Conservation (phyloP, 2,888 invertebrate species). For the Drosophila histrio region DNA sequence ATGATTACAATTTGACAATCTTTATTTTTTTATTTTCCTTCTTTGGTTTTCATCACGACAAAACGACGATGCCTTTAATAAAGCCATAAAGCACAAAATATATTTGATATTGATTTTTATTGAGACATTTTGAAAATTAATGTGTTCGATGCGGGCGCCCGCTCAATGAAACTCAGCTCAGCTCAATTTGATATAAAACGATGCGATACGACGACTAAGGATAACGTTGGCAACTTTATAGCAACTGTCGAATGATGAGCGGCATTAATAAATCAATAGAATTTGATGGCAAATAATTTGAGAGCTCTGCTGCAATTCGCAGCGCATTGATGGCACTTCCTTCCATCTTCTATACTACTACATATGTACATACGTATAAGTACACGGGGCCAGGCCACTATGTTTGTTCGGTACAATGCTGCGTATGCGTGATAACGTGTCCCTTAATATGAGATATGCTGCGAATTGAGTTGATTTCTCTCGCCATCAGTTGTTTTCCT, state of each 20-base stretch:
- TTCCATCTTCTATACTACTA: background rate
- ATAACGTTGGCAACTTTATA: slow-evolving; percentile 39
- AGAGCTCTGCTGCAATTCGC: slow-evolving; percentile 47
- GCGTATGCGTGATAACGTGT: slow-evolving; percentile 46
- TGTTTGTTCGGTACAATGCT: slow-evolving; percentile 5
- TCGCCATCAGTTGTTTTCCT: slow-evolving; percentile 2
- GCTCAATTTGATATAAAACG: slow-evolving; percentile 1
- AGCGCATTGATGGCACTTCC: slow-evolving; percentile 18
- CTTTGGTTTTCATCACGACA: background rate
- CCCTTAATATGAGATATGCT: slow-evolving; percentile 7
- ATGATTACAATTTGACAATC: slow-evolving; percentile 14
- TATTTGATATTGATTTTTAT: slow-evolving; percentile 73
- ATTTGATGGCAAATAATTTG: slow-evolving; percentile 70
- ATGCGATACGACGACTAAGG: background rate
- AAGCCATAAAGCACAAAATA: slow-evolving; percentile 54
- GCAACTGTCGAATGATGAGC: slow-evolving; percentile 60
- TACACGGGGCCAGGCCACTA: background rate
- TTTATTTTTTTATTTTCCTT: slow-evolving; percentile 10
- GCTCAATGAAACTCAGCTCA: slow-evolving; percentile 1
- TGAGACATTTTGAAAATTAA: slow-evolving; percentile 71
- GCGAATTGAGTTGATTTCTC: slow-evolving; percentile 17
- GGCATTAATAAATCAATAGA: slow-evolving; percentile 73
- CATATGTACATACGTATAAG: background rate
- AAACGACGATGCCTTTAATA: slow-evolving; percentile 25
- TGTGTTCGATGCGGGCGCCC: slow-evolving; percentile 43